Evolutionary conservation across 35 echinoderm and acorn worm species (phyloP).

Genomic region (Heliocidaris erythrogramma): DNA sequence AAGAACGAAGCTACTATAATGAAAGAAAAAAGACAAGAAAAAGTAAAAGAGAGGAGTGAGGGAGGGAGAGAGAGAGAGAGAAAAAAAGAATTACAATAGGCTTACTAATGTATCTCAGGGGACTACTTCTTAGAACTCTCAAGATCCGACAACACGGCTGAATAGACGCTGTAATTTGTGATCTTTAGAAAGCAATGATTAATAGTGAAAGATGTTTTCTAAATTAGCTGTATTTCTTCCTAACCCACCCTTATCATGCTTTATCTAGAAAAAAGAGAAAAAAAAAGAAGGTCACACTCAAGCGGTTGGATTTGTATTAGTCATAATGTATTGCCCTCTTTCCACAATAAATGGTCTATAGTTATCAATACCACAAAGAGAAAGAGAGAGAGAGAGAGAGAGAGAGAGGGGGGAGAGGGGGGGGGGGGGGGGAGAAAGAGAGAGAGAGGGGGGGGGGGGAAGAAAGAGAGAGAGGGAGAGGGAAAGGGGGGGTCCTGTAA

Average conservation of each 20-base stretch:
- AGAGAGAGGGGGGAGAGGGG: not conserved
- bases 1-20: not conserved
- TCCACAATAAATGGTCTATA: not conserved
- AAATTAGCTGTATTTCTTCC: not conserved
- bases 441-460: not conserved
- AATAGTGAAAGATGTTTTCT: not conserved
- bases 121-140: slow-evolving; percentile 1
- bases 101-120: not conserved
- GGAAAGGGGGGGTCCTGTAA: not conserved
- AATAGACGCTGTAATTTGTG: slow-evolving; percentile 17
- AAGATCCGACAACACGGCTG: not conserved
- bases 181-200: slow-evolving; percentile 11
- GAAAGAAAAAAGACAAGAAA: not conserved
- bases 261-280: not conserved
- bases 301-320: not conserved
- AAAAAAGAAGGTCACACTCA: not conserved
- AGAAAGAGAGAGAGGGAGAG: too few relatives aligned
- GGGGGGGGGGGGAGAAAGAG: not conserved
- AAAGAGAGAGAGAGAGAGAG: too few relatives aligned
- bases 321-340: slow-evolving; percentile 8
- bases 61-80: not conserved
- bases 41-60: not conserved
- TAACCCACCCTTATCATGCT: not conserved
- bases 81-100: not conserved
- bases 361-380: too few relatives aligned